These are phyloP conservation scores for Anolis sagrei DNA, from an alignment of 2,113 vertebrate species.

Conservation along the genomic window DNA sequence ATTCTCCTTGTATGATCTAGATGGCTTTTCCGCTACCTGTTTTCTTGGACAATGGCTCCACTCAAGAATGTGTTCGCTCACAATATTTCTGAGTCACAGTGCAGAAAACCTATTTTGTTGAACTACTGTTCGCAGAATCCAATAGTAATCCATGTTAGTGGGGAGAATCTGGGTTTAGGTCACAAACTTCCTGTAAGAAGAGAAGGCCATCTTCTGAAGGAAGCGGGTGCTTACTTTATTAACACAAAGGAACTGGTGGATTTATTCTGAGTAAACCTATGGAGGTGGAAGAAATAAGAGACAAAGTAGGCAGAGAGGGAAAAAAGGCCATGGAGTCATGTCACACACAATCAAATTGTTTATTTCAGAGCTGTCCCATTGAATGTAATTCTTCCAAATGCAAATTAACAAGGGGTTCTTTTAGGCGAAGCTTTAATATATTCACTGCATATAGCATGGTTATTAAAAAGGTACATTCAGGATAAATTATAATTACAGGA, in stretches of 20 bases:
- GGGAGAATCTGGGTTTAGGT: neutral
- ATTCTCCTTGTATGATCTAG: no score
- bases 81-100: no score
- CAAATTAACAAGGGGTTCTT: neutral
- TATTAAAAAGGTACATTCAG: neutral
- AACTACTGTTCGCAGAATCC: no score
- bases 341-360: neutral
- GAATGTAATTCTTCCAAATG: neutral
- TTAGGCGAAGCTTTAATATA: neutral
- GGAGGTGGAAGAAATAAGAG: slow-evolving; percentile 3
- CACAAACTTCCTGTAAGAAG: neutral
- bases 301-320: neutral
- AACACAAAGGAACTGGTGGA: slow-evolving; percentile 16
- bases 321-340: neutral
- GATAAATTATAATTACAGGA: neutral
- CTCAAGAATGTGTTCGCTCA: no score
- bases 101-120: no score
- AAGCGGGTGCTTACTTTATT: slow-evolving; percentile 18
- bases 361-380: neutral
- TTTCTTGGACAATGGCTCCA: no score
- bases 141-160: no score
- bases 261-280: slow-evolving; percentile 26
- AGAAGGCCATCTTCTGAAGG: neutral
- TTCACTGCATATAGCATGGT: neutral
- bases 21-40: no score